A percentile compares a stretch with the other conserved stretches of the same genome.
These are phyloP conservation scores for Mylabris sibirica DNA, from an alignment of 2,888 invertebrate genomes.

Conservation along the genomic window DNA sequence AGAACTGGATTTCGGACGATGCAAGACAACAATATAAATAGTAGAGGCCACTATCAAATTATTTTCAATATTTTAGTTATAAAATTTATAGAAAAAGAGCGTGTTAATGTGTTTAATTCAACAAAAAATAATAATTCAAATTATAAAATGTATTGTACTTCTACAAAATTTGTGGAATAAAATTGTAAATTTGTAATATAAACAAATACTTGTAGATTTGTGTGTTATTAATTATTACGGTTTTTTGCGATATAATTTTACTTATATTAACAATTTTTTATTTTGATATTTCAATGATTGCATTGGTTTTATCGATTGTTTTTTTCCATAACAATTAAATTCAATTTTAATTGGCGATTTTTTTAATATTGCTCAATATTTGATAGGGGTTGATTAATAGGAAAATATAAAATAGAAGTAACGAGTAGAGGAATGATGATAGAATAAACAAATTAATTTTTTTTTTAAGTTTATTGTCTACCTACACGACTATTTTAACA, in stretches of 20 bases:
- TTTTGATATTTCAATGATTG: no score
- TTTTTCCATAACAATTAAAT: no score
- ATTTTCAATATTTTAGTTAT: neutral
- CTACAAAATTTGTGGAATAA: slow-evolving; percentile 37
- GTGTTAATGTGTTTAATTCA: slow-evolving; percentile 14
- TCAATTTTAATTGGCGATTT: no score
- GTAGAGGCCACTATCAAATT: neutral
- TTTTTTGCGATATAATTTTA: neutral
- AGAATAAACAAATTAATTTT: slow-evolving; percentile 49
- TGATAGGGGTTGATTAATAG: slow-evolving; percentile 12
- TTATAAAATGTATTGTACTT: slow-evolving; percentile 39
- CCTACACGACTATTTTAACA: slow-evolving; percentile 53
- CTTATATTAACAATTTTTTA: neutral
- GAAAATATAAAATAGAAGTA: slow-evolving; percentile 37
- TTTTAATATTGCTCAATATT: neutral
- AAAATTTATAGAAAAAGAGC: neutral
- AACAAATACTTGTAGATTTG: slow-evolving; percentile 6
- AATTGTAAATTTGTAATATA: slow-evolving; percentile 45
- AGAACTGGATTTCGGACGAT: slow-evolving; percentile 7
- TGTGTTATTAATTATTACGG: no score
- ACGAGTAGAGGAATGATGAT: slow-evolving; percentile 39
- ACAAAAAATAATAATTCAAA: slow-evolving; percentile 31
- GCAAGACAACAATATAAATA: slow-evolving; percentile 6
- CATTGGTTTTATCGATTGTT: neutral
- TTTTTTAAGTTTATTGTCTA: slow-evolving; percentile 51